Conservation (phyloP, 2,113 vertebrate species). For the Eonycteris spelaea region DNA sequence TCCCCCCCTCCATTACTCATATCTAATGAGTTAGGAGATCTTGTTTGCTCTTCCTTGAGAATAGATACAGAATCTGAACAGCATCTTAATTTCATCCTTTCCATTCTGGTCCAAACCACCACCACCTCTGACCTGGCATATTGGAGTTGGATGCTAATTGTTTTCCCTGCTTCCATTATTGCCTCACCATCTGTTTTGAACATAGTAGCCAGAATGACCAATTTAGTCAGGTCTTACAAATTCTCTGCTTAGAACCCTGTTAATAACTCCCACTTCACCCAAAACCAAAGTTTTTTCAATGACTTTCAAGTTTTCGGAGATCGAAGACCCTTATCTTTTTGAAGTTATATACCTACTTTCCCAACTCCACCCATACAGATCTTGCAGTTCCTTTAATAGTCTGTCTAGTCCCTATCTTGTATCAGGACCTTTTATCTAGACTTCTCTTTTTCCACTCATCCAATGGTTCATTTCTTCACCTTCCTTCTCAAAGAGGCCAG, state of each 20-base stretch:
- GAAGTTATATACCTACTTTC: background rate
- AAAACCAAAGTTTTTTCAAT: background rate
- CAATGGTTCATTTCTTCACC: background rate
- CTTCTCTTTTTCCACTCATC: background rate
- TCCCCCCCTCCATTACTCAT: background rate
- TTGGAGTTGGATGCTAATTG: background rate
- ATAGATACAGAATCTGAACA: background rate
- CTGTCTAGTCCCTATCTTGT: background rate
- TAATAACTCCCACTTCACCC: slow-evolving; percentile 23
- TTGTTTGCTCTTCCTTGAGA: background rate
- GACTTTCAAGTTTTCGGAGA: background rate
- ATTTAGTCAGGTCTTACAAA: background rate
- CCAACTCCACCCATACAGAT: background rate
- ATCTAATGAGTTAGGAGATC: background rate
- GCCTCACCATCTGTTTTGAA: background rate
- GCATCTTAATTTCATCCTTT: background rate
- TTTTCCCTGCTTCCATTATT: slow-evolving; percentile 4
- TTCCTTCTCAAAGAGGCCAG: background rate
- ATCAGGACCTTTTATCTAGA: background rate
- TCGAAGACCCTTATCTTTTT: background rate
- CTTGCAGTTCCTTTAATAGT: background rate
- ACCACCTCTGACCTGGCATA: background rate
- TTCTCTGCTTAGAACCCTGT: background rate
- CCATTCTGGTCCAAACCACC: background rate
- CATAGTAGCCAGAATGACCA: background rate